phyloP scores from a whole-genome alignment of 2,113 vertebrate species.

The Ceyx cyanopectus region DNA sequence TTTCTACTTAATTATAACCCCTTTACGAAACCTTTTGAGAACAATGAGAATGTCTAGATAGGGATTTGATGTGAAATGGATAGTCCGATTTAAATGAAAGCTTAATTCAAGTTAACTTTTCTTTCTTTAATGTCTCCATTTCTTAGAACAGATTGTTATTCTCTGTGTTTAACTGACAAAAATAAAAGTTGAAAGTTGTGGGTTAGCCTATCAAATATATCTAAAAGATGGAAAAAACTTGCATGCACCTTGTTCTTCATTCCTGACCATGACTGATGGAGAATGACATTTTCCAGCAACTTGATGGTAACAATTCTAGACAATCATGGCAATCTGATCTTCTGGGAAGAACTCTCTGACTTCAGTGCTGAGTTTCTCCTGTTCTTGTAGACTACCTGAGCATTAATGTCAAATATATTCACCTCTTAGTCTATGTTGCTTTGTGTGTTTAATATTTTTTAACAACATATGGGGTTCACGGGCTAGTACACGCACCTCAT shows the following conservation, averaged over 20 bases:
- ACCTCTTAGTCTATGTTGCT: background rate
- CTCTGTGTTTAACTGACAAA: constrained; percentile 48
- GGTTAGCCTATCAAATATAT: background rate
- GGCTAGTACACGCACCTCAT: background rate
- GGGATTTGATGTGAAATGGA: constrained; percentile 54
- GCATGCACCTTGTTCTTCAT: background rate
- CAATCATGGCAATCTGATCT: background rate
- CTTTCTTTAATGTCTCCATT: background rate
- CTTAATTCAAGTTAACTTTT: constrained; percentile 48
- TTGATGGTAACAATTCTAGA: background rate
- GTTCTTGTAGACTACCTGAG: background rate
- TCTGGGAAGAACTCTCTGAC: background rate
- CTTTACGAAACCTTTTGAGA: constrained; percentile 46
- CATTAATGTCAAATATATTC: background rate
- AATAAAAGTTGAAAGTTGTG: background rate
- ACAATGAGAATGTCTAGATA: constrained; percentile 50
- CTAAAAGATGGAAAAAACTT: background rate
- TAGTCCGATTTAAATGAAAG: constrained; percentile 64
- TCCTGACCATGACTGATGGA: background rate
- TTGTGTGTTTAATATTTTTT: background rate
- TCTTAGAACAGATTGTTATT: constrained; percentile 25
- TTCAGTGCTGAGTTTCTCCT: background rate
- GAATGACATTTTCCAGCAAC: background rate
- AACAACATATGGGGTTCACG: background rate
- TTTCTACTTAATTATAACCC: constrained; percentile 55